Evolutionary conservation across 2,888 invertebrate genomes (phyloP).

Genomic region (Hypselothyrea guttata): DNA sequence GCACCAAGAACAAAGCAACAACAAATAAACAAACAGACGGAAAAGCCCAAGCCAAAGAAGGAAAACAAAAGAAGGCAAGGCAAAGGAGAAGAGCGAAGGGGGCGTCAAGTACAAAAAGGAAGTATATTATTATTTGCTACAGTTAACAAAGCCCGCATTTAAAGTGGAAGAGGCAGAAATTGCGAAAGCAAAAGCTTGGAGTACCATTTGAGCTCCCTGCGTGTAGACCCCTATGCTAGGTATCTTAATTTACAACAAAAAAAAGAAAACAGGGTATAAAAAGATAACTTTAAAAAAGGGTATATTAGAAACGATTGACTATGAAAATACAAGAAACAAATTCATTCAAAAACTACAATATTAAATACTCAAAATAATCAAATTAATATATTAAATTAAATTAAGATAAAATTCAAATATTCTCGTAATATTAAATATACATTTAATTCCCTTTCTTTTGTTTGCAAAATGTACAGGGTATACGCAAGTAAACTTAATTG

Average conservation of each 20-base stretch:
- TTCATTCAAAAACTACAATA: background rate
- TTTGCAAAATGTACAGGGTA: conserved; percentile 17
- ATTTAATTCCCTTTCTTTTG: too few species aligned
- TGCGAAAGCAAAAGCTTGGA: background rate
- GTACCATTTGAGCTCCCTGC: conserved; percentile 13
- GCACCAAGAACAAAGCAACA: conserved; percentile 32
- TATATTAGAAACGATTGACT: background rate
- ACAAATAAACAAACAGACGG: conserved; percentile 30
- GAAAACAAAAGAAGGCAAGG: conserved; percentile 18
- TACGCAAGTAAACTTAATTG: background rate
- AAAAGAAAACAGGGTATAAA: conserved; percentile 1
- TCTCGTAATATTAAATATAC: too few species aligned
- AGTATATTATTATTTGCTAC: conserved; percentile 61
- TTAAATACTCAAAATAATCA: background rate
- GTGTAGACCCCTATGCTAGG: conserved; percentile 7
- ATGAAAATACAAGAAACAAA: too few species aligned
- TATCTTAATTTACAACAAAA: conserved; percentile 37
- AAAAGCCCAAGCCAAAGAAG: conserved; percentile 29
- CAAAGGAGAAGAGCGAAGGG: conserved; percentile 21
- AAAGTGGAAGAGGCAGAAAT: conserved; percentile 1
- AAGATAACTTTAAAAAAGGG: background rate
- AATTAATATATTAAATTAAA: too few species aligned
- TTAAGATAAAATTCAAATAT: too few species aligned
- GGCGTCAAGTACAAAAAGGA: conserved; percentile 44
- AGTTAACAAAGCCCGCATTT: conserved; percentile 52